Percentiles rank a stretch among this genome's conserved stretches.
phyloP scores from a whole-genome alignment of 2,797 vertebrate species.

The Cyprinella venusta region DNA sequence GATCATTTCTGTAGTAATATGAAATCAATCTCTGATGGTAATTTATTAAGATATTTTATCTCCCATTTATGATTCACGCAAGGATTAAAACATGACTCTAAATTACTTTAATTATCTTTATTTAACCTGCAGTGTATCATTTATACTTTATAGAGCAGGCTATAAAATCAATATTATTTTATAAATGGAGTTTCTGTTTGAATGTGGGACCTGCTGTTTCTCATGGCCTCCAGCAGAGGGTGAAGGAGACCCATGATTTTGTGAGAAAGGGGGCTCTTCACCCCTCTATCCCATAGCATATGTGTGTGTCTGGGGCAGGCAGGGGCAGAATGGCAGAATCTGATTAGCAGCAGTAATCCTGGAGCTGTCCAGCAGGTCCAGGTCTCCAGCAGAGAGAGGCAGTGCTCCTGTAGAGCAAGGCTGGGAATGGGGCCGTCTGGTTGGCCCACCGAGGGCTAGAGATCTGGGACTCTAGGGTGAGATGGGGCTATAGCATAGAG shows the following conservation, averaged over 20 bases:
- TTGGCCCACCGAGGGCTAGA: constrained; percentile 70
- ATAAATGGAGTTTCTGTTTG: background rate
- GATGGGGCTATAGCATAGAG: constrained; percentile 24
- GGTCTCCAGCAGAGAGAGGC: constrained; percentile 79
- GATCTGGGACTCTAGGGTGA: constrained; percentile 66
- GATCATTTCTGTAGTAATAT: background rate
- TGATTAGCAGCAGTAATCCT: constrained; percentile 92
- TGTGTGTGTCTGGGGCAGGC: constrained; percentile 74
- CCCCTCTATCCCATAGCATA: constrained; percentile 72
- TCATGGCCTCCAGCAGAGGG: constrained; percentile 86
- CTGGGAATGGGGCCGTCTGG: constrained; percentile 65
- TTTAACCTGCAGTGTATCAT: background rate
- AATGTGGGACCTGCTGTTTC: constrained; percentile 36
- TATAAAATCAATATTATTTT: background rate
- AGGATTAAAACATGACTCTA: background rate
- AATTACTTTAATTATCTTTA: background rate
- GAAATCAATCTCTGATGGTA: background rate
- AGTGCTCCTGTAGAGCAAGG: constrained; percentile 74
- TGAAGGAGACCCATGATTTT: constrained; percentile 77
- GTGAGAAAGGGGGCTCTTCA: constrained; percentile 57
- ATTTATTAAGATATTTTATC: background rate
- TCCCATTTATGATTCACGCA: background rate
- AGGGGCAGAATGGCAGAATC: constrained; percentile 80
- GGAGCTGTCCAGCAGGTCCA: constrained; percentile 82
- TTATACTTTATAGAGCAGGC: background rate